phyloP scores from a whole-genome alignment of 2,888 invertebrate species.

The Phortica magna region DNA sequence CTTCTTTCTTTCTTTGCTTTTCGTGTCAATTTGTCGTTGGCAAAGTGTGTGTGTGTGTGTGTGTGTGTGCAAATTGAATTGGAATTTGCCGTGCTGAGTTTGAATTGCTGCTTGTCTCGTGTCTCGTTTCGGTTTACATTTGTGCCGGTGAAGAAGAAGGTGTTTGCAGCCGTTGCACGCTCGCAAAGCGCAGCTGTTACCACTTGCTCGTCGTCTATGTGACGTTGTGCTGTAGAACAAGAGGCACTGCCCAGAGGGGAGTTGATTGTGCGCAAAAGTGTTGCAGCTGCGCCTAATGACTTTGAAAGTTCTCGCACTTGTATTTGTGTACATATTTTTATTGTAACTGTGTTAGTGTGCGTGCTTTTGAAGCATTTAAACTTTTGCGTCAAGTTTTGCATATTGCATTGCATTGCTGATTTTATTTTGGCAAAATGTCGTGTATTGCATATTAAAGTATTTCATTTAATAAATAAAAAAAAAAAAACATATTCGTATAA shows the following conservation, averaged over 20 bases:
- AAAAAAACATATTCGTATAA: not conserved
- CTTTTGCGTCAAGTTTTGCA: not conserved
- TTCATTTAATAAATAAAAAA: not conserved
- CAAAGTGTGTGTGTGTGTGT: too few relatives aligned
- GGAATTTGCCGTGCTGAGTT: conserved; percentile 11
- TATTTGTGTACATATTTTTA: too few relatives aligned
- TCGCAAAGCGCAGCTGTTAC: conserved; percentile 27
- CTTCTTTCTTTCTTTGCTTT: not conserved
- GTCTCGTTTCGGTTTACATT: not conserved
- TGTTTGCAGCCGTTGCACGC: conserved; percentile 43
- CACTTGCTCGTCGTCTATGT: not conserved
- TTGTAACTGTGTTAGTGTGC: not conserved
- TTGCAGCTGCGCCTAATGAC: conserved; percentile 32
- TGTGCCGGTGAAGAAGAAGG: not conserved
- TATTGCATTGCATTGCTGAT: not conserved
- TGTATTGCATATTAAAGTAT: conserved; percentile 18
- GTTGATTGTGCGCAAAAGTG: not conserved
- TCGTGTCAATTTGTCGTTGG: not conserved
- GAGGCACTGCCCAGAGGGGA: not conserved
- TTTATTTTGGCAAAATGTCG: conserved; percentile 20
- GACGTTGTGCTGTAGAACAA: not conserved
- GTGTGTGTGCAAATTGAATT: conserved; percentile 19
- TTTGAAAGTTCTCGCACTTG: conserved; percentile 20
- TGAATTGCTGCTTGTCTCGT: conserved; percentile 2
- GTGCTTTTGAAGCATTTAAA: not conserved